These are phyloP conservation scores for Crypturellus undulatus DNA, from an alignment of 2,113 vertebrate species.

Conservation along the genomic window DNA sequence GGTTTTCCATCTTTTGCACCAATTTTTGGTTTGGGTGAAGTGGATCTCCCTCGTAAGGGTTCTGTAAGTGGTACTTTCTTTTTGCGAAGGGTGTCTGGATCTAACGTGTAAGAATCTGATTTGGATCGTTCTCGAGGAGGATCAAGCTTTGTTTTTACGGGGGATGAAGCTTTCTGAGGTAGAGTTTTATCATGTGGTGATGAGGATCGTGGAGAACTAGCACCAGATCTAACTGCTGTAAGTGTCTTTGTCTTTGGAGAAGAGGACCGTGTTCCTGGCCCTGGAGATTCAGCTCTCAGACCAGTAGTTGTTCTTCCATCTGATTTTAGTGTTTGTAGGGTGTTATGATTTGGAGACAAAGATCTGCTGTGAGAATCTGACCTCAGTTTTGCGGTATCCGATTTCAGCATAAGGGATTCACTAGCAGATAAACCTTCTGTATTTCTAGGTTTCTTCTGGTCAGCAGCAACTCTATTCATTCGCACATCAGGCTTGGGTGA, in stretches of 20 bases:
- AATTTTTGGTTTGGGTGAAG: conserved; percentile 95
- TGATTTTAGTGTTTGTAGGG: conserved; percentile 92
- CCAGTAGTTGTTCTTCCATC: conserved; percentile 87
- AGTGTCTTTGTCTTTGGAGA: conserved; percentile 93
- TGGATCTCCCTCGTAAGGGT: conserved; percentile 92
- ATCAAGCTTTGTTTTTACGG: conserved; percentile 91
- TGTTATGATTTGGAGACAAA: conserved; percentile 97
- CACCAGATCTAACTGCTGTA: conserved; percentile 84
- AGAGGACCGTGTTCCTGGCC: conserved; percentile 89
- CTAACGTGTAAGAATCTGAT: conserved; percentile 96
- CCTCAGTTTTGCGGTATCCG: conserved; percentile 92
- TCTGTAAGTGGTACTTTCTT: conserved; percentile 95
- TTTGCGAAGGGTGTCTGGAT: conserved; percentile 95
- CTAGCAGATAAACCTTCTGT: conserved; percentile 89
- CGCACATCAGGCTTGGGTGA: conserved; percentile 88
- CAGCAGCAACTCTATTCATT: conserved; percentile 82
- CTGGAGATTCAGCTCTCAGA: conserved; percentile 91
- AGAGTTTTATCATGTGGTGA: conserved; percentile 91
- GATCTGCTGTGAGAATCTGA: conserved; percentile 97
- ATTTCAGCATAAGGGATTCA: conserved; percentile 93
- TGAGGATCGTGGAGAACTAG: conserved; percentile 86
- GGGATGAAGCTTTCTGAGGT: conserved; percentile 86
- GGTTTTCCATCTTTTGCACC: conserved; percentile 87
- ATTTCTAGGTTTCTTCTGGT: conserved; percentile 87
- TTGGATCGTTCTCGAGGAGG: conserved; percentile 96